Percentiles rank a stretch among this genome's conserved stretches.
These are phyloP conservation scores for Drosophila subsilvestris DNA, from an alignment of 2,888 invertebrate species.

Conservation along the genomic window DNA sequence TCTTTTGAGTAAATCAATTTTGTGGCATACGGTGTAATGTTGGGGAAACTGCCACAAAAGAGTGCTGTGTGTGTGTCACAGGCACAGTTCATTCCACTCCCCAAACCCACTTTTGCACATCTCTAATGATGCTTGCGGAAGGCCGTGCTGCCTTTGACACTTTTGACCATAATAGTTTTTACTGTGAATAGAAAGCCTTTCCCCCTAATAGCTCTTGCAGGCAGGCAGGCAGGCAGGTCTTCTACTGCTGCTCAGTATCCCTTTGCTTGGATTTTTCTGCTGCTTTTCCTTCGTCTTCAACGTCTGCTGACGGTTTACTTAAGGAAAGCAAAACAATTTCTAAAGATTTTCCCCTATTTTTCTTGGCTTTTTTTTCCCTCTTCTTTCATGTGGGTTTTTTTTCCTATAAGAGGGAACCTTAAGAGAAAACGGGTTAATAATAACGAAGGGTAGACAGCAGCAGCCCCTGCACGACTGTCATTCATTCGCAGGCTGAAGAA, in stretches of 20 bases:
- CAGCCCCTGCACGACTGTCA: neutral
- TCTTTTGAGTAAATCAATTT: constrained; percentile 71
- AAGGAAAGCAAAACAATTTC: constrained; percentile 38
- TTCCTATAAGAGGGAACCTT: constrained; percentile 2
- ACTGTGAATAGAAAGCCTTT: constrained; percentile 26
- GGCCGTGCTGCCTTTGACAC: constrained; percentile 68
- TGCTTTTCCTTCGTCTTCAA: constrained; percentile 11
- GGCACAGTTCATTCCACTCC: constrained; percentile 72
- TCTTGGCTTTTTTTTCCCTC: constrained; percentile 11
- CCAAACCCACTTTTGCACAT: neutral
- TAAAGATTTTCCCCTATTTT: constrained; percentile 46
- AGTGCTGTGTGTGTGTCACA: constrained; percentile 11
- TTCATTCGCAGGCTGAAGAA: constrained; percentile 1
- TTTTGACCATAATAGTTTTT: constrained; percentile 67
- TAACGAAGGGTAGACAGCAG: constrained; percentile 5
- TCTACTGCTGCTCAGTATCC: neutral
- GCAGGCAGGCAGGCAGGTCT: neutral
- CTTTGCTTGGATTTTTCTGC: constrained; percentile 7
- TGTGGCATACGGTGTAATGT: constrained; percentile 51
- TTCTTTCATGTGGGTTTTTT: constrained; percentile 13
- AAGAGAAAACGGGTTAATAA: constrained; percentile 27
- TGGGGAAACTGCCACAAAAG: constrained; percentile 64
- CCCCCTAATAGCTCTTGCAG: constrained; percentile 19
- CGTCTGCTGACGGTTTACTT: constrained; percentile 19
- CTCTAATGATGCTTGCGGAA: constrained; percentile 33